A percentile compares a stretch with the other conserved stretches of the same genome.
These are phyloP conservation scores for Aporophyla lueneburgensis DNA, from an alignment of 2,888 invertebrate species.

Conservation along the genomic window DNA sequence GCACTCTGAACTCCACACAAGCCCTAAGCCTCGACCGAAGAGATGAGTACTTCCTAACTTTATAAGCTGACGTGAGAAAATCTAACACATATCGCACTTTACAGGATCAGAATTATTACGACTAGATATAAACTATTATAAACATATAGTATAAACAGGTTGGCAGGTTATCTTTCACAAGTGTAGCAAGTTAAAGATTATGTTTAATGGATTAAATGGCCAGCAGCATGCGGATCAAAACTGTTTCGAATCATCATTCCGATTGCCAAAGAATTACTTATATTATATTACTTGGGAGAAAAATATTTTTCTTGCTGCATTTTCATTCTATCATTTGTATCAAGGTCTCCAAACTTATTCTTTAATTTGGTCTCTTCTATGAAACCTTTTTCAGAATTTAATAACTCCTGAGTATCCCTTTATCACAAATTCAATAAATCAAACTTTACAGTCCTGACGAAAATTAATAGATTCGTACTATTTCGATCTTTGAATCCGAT, in stretches of 20 bases:
- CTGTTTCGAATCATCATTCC: not conserved
- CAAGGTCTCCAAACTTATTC: not conserved
- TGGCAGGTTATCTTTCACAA: no score
- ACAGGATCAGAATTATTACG: constrained; percentile 27
- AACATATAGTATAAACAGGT: no score
- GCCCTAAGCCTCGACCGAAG: constrained; percentile 39
- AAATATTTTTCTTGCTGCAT: not conserved
- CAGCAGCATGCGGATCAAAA: not conserved
- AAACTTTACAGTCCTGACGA: not conserved
- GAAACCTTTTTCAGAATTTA: not conserved
- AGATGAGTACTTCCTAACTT: constrained; percentile 60
- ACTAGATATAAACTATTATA: not conserved
- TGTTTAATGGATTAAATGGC: no score
- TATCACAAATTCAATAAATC: not conserved
- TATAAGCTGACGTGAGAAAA: constrained; percentile 54
- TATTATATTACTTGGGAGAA: no score
- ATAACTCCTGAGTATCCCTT: not conserved
- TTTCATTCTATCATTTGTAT: no score
- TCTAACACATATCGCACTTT: constrained; percentile 44
- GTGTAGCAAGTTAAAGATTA: not conserved
- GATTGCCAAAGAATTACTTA: no score
- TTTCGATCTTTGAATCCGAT: constrained; percentile 6
- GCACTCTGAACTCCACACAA: constrained; percentile 30
- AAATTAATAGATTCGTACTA: constrained; percentile 17
- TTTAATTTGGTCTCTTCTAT: not conserved